Evolutionary conservation across 2,797 vertebrate species (phyloP).

Genomic region (Myotis planiceps): DNA sequence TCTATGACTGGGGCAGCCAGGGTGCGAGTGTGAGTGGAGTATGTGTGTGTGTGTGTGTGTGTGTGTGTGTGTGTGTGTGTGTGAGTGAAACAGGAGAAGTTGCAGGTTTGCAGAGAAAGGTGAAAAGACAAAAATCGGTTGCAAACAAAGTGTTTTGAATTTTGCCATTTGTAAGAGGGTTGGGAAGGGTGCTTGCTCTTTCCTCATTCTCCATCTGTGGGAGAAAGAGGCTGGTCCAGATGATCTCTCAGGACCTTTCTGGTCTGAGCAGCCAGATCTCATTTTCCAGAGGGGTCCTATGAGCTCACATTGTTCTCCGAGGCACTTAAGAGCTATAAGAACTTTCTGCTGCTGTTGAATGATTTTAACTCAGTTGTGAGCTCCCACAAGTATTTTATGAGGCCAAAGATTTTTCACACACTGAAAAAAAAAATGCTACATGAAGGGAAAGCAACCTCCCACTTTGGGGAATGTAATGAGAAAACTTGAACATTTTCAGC

Average conservation of each 20-base stretch:
- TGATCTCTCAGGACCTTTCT: background rate
- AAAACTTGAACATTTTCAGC: conserved; percentile 47
- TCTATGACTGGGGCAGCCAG: background rate
- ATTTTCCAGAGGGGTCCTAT: background rate
- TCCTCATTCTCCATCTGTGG: background rate
- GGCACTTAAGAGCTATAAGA: fast-evolving
- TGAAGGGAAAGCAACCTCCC: background rate
- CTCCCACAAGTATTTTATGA: background rate
- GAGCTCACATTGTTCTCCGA: background rate
- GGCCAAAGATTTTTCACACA: conserved; percentile 18
- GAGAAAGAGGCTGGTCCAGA: background rate
- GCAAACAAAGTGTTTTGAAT: background rate
- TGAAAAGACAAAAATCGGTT: background rate
- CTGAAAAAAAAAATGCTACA: background rate
- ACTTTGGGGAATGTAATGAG: conserved; percentile 36
- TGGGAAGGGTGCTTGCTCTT: too few relatives aligned
- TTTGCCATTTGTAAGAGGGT: background rate
- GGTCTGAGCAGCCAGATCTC: background rate
- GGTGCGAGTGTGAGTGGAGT: background rate
- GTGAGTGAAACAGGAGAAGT: background rate
- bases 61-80: too few relatives aligned
- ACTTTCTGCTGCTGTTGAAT: background rate
- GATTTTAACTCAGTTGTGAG: background rate
- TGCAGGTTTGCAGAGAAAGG: background rate
- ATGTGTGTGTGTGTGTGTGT: too few relatives aligned